phyloP scores from a whole-genome alignment of 2,888 invertebrate species.

The Cylindroiulus punctatus region DNA sequence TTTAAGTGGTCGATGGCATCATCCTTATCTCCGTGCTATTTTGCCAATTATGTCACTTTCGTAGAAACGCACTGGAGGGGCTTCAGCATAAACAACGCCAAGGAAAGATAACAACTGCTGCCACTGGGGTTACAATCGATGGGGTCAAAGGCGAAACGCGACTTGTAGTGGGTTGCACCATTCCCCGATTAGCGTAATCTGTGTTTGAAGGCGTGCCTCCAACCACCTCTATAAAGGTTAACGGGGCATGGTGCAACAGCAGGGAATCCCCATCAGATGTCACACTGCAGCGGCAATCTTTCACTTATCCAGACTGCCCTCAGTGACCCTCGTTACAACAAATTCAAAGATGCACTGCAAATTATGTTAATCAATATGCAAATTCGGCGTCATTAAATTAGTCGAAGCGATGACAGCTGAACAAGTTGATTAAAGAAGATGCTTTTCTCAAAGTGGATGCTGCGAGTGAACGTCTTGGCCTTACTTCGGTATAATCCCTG shows the following conservation, averaged over 20 bases:
- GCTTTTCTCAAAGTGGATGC: too few relatives aligned
- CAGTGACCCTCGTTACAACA: neutral
- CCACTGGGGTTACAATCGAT: neutral
- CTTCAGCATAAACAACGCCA: neutral
- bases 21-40: neutral
- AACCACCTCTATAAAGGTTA: neutral
- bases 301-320: neutral
- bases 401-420: neutral
- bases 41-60: neutral
- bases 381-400: neutral
- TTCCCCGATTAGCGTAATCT: neutral
- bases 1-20: constrained; percentile 38
- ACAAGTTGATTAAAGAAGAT: neutral
- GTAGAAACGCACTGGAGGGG: neutral
- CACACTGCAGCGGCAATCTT: neutral
- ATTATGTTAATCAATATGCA: neutral
- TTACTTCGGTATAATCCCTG: too few relatives aligned
- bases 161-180: neutral
- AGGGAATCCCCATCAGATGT: neutral
- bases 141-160: neutral
- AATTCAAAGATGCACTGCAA: neutral
- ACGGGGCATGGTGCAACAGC: neutral
- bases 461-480: too few relatives aligned
- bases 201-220: neutral
- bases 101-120: neutral